Conservation (phyloP, 2,113 vertebrate species). For the Spheniscus mendiculus region DNA sequence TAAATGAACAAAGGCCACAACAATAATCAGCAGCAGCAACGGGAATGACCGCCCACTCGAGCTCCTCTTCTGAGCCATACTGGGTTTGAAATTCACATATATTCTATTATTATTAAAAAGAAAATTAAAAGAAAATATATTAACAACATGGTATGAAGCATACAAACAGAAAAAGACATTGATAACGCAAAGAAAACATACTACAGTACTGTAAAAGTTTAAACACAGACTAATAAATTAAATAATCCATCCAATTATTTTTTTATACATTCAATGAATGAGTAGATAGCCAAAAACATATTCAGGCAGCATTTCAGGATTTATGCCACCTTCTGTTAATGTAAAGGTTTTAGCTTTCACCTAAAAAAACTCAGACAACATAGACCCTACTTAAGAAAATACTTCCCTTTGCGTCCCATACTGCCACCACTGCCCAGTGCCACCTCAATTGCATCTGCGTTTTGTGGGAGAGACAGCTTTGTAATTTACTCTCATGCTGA, state of each 20-base stretch:
- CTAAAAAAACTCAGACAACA: not conserved
- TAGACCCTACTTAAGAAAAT: not conserved
- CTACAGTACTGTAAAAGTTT: not conserved
- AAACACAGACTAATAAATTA: not conserved
- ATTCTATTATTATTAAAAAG: not conserved
- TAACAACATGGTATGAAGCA: not conserved
- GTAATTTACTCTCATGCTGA: not conserved
- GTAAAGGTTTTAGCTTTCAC: not conserved
- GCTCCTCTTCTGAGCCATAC: slow-evolving; percentile 81
- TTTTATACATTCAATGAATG: not conserved
- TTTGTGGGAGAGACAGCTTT: not conserved
- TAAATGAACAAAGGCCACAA: slow-evolving; percentile 80
- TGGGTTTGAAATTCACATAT: not conserved
- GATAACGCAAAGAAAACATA: not conserved
- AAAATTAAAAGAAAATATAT: not conserved
- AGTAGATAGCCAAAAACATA: not conserved
- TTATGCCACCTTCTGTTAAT: not conserved
- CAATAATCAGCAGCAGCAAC: slow-evolving; percentile 74
- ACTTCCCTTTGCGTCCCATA: not conserved
- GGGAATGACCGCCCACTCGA: slow-evolving; percentile 31
- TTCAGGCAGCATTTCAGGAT: not conserved
- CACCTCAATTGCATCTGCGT: fast-evolving
- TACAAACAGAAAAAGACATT: not conserved
- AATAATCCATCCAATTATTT: not conserved
- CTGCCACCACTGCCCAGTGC: not conserved